Evolutionary conservation across 2,797 vertebrate genomes (phyloP).

Genomic region (Lateolabrax maculatus): DNA sequence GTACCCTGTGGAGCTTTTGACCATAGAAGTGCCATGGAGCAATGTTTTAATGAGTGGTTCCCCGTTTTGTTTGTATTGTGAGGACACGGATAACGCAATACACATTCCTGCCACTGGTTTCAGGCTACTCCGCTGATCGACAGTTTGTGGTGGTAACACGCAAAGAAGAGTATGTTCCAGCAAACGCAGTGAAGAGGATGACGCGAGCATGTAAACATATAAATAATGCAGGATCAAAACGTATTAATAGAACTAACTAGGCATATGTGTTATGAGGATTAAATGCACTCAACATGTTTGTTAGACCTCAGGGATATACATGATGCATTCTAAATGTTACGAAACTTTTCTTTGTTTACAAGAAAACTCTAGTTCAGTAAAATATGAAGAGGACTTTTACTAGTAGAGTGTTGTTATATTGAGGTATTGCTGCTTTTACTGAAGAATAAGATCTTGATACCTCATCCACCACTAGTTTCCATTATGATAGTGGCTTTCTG

Average conservation of each 20-base stretch:
- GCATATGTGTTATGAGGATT: not conserved
- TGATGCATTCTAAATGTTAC: not conserved
- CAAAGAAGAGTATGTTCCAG: not conserved
- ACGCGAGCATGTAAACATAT: not conserved
- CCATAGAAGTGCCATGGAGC: not conserved
- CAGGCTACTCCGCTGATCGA: not conserved
- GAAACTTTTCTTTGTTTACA: conserved; percentile 1
- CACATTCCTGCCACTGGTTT: not conserved
- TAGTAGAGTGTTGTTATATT: not conserved
- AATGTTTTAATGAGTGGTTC: not conserved
- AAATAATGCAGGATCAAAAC: not conserved
- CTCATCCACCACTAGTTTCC: not conserved
- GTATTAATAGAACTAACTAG: not conserved
- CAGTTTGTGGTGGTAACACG: not conserved
- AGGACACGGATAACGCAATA: not conserved
- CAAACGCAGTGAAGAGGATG: not conserved
- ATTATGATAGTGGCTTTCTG: conserved; percentile 2
- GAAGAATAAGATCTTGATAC: not conserved
- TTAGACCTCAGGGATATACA: not conserved
- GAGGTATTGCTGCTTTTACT: not conserved
- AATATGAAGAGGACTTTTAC: no score
- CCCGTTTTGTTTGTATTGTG: not conserved
- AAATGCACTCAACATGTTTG: not conserved
- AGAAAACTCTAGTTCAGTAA: no score
- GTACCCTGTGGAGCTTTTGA: not conserved